phyloP scores from a whole-genome alignment of 2,113 vertebrate genomes.

The Oreochromis aureus region DNA sequence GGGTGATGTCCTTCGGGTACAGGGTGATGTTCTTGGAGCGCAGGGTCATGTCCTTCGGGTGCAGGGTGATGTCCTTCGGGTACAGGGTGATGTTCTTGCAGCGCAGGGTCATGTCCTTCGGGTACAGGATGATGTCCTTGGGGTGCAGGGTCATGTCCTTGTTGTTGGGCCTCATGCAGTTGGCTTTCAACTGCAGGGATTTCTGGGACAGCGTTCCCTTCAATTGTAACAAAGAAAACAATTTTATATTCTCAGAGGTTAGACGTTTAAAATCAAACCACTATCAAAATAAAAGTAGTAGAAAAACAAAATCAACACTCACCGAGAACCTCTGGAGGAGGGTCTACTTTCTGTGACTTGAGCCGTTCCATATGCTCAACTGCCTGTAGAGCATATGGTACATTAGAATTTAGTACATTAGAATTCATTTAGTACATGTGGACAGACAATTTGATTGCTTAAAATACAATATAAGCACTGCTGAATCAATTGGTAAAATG shows the following conservation, averaged over 20 bases:
- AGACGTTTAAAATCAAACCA: not conserved
- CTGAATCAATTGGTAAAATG: not conserved
- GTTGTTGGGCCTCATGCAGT: constrained; percentile 9
- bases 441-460: not conserved
- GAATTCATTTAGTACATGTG: not conserved
- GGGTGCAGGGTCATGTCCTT: not conserved
- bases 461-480: not conserved
- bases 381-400: constrained; percentile 67
- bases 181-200: constrained; percentile 2
- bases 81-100: no score
- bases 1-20: not conserved
- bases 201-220: constrained; percentile 62
- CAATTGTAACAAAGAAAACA: constrained; percentile 32
- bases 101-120: no score
- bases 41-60: constrained; percentile 21
- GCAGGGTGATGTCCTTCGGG: constrained; percentile 23
- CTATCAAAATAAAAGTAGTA: not conserved
- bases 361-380: constrained; percentile 91
- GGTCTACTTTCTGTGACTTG: constrained; percentile 79
- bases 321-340: constrained; percentile 74
- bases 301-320: constrained; percentile 21
- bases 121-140: not conserved
- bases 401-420: not conserved
- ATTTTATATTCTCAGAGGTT: not conserved
- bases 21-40: not conserved